These are phyloP conservation scores for Paedocypris micromegethes DNA, from an alignment of 2,797 vertebrate genomes.

Conservation along the genomic window DNA sequence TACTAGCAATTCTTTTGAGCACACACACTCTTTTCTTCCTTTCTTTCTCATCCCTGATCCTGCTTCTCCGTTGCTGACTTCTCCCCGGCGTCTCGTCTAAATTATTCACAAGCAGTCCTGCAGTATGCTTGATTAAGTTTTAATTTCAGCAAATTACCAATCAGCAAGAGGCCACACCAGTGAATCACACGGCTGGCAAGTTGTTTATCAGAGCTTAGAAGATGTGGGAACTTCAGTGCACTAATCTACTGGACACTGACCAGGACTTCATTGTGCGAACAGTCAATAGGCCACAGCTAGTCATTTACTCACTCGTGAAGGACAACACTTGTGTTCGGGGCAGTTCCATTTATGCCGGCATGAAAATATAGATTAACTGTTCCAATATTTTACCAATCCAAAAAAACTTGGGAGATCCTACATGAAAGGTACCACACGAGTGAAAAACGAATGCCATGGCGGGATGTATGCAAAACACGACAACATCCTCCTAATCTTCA, in stretches of 20 bases:
- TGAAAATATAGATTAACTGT: no score
- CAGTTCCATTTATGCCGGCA: not conserved
- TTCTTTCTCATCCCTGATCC: slow-evolving; percentile 37
- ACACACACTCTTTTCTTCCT: slow-evolving; percentile 33
- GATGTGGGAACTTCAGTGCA: slow-evolving; percentile 43
- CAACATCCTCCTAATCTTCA: slow-evolving; percentile 36
- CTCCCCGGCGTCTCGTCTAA: slow-evolving; percentile 61
- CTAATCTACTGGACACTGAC: slow-evolving; percentile 72
- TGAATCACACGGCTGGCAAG: slow-evolving; percentile 69
- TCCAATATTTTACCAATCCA: no score
- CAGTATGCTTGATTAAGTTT: slow-evolving; percentile 86
- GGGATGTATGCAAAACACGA: slow-evolving; percentile 5
- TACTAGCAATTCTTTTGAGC: slow-evolving; percentile 3
- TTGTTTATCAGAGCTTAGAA: slow-evolving; percentile 76
- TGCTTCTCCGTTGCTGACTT: slow-evolving; percentile 17
- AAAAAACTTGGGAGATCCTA: no score
- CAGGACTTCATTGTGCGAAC: slow-evolving; percentile 60
- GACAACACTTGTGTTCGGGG: slow-evolving; percentile 19
- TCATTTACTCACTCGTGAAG: slow-evolving; percentile 38
- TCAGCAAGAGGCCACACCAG: slow-evolving; percentile 66
- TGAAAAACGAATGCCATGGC: no score
- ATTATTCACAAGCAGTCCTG: slow-evolving; percentile 81
- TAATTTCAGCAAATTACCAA: slow-evolving; percentile 87
- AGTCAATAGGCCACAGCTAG: slow-evolving; percentile 58
- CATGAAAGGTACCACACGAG: no score